Percentiles rank a stretch among this genome's conserved stretches.
phyloP scores from a whole-genome alignment of 2,888 invertebrate species.

The Aplocera efformata region DNA sequence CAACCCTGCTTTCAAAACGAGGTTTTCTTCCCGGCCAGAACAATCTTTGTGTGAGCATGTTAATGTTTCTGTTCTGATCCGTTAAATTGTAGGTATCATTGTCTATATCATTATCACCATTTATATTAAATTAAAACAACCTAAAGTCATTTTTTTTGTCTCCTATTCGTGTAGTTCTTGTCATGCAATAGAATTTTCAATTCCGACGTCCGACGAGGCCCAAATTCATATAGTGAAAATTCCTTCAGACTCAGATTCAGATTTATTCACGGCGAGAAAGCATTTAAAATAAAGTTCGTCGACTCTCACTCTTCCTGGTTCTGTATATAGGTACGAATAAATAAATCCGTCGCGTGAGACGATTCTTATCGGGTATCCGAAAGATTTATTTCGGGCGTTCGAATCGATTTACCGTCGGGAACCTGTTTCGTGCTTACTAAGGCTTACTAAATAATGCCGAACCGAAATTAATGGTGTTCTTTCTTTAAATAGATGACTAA shows the following conservation, averaged over 20 bases:
- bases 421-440: slow-evolving; percentile 73
- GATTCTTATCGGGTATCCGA: slow-evolving; percentile 74
- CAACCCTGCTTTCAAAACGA: no score
- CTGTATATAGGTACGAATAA: slow-evolving; percentile 56
- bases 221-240: slow-evolving; percentile 32
- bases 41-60: no score
- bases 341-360: slow-evolving; percentile 75
- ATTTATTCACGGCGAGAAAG: neutral
- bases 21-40: no score
- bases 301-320: slow-evolving; percentile 63
- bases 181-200: slow-evolving; percentile 1
- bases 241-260: neutral
- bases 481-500: slow-evolving; percentile 79
- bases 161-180: slow-evolving; percentile 7
- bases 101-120: no score
- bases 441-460: slow-evolving; percentile 72
- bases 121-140: no score
- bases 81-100: no score
- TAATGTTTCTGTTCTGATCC: no score
- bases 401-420: slow-evolving; percentile 70
- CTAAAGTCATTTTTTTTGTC: no score
- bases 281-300: slow-evolving; percentile 36
- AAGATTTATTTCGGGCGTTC: slow-evolving; percentile 75
- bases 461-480: slow-evolving; percentile 72
- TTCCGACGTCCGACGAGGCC: no score